A percentile compares a stretch with the other conserved stretches of the same genome.
Evolutionary conservation across 53 echinoderm and acorn worm genomes (phyloP).

Genomic region (Stichopus horrens): DNA sequence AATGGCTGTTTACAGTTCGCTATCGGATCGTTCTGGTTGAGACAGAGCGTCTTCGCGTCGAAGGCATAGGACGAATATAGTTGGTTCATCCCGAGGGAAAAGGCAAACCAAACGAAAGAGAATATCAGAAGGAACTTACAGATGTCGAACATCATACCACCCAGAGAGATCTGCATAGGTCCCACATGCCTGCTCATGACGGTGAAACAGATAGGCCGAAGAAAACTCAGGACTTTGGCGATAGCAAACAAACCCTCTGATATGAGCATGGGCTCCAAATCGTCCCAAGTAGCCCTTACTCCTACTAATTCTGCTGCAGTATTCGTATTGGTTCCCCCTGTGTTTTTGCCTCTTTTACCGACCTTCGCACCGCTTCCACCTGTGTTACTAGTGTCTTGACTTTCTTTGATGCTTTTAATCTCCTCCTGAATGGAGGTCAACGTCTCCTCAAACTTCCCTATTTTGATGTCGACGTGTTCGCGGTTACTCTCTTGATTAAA

Average conservation of each 20-base stretch:
- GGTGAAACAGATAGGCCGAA: slow-evolving; percentile 86
- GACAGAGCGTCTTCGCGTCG: slow-evolving; percentile 50
- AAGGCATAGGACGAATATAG: slow-evolving; percentile 88
- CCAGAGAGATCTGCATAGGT: slow-evolving; percentile 98
- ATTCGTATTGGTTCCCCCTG: slow-evolving; percentile 1
- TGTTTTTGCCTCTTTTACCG: slow-evolving; percentile 41
- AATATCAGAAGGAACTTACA: slow-evolving; percentile 96
- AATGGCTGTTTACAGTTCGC: slow-evolving; percentile 77
- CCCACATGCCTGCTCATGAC: slow-evolving; percentile 98
- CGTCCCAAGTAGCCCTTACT: slow-evolving; percentile 63
- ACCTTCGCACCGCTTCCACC: slow-evolving; percentile 25
- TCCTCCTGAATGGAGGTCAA: slow-evolving; percentile 32
- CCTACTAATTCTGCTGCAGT: background rate
- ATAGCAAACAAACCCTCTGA: slow-evolving; percentile 93
- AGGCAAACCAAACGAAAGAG: slow-evolving; percentile 96
- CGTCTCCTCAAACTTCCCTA: background rate
- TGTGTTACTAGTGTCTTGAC: background rate
- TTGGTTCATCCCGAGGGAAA: slow-evolving; percentile 98
- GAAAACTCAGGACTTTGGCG: slow-evolving; percentile 93
- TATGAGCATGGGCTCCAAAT: slow-evolving; percentile 77
- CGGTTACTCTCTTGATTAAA: slow-evolving; percentile 25
- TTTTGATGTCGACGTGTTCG: background rate
- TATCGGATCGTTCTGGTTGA: slow-evolving; percentile 25
- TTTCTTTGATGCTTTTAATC: slow-evolving; percentile 38
- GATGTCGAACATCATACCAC: slow-evolving; percentile 99